These are phyloP conservation scores for Antennarius striatus DNA, from an alignment of 2,113 vertebrate species.

Conservation along the genomic window DNA sequence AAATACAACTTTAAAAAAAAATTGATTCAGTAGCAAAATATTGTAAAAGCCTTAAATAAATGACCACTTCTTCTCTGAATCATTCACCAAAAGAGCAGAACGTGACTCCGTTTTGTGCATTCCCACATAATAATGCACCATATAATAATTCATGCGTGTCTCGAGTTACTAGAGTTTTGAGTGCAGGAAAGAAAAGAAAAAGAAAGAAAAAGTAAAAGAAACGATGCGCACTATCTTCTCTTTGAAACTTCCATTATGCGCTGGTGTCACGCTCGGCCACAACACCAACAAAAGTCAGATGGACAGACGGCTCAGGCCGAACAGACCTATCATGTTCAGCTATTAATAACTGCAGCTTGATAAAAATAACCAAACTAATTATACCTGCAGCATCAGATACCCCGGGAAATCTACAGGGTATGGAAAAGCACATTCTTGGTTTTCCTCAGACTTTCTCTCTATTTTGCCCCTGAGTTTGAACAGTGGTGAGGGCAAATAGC, in stretches of 20 bases:
- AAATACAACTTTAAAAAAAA: no score
- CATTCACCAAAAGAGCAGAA: no score
- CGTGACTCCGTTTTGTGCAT: no score
- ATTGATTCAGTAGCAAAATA: no score
- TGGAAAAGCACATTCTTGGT: conserved; percentile 18
- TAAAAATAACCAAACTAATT: conserved; percentile 55
- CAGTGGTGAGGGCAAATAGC: neutral
- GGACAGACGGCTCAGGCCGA: conserved; percentile 14
- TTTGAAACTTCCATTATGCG: neutral
- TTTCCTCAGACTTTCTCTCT: neutral
- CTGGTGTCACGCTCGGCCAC: neutral
- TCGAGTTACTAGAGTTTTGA: no score
- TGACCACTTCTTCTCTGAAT: no score
- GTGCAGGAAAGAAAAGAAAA: no score
- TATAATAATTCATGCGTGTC: no score
- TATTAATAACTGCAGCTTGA: conserved; percentile 61
- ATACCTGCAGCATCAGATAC: conserved; percentile 31
- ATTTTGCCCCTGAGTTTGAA: neutral
- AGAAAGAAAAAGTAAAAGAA: no score
- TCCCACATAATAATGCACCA: no score
- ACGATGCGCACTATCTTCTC: no score
- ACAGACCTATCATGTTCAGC: conserved; percentile 61
- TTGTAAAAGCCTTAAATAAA: no score
- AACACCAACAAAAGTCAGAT: conserved; percentile 1
- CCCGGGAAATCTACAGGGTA: conserved; percentile 11